Evolutionary conservation across 2,888 invertebrate species (phyloP).

Genomic region (Monochamus alternatus): DNA sequence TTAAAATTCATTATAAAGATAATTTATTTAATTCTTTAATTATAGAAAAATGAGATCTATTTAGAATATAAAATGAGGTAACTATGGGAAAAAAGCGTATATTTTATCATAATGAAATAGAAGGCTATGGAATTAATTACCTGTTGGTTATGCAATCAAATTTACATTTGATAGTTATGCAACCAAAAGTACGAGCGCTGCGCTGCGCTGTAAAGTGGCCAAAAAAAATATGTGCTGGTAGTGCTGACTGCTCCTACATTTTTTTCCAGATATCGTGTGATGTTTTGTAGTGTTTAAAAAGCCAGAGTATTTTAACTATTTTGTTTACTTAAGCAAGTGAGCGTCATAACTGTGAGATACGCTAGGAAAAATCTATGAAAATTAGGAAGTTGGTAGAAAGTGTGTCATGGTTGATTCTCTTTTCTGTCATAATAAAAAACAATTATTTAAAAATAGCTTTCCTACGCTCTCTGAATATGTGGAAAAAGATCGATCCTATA

Average conservation of each 20-base stretch:
- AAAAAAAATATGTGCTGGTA: too few species aligned
- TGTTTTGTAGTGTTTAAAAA: not conserved
- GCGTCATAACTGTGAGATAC: conserved; percentile 5
- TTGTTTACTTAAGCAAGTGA: conserved; percentile 14
- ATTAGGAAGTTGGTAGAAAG: conserved; percentile 30
- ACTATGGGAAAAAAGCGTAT: too few species aligned
- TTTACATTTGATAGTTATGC: not conserved
- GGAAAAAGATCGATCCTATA: conserved; percentile 66
- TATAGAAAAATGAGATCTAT: too few species aligned
- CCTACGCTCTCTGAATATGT: conserved; percentile 59
- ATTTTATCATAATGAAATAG: too few species aligned
- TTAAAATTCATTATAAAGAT: too few species aligned
- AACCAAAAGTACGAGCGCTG: not conserved
- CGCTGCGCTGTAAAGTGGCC: too few species aligned
- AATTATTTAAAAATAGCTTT: conserved; percentile 43
- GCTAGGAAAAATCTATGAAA: conserved; percentile 25
- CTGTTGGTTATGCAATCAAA: conserved; percentile 11
- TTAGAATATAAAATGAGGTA: too few species aligned
- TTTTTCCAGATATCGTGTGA: conserved; percentile 1
- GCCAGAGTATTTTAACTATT: not conserved
- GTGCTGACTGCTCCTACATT: not conserved
- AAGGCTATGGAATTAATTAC: too few species aligned
- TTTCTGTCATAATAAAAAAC: conserved; percentile 50
- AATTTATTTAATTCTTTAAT: too few species aligned
- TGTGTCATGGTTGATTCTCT: conserved; percentile 39